A percentile compares a stretch with the other conserved stretches of the same genome.
These are phyloP conservation scores for Choristoneura fumiferana DNA, from an alignment of 1,140 invertebrate species.

Conservation along the genomic window DNA sequence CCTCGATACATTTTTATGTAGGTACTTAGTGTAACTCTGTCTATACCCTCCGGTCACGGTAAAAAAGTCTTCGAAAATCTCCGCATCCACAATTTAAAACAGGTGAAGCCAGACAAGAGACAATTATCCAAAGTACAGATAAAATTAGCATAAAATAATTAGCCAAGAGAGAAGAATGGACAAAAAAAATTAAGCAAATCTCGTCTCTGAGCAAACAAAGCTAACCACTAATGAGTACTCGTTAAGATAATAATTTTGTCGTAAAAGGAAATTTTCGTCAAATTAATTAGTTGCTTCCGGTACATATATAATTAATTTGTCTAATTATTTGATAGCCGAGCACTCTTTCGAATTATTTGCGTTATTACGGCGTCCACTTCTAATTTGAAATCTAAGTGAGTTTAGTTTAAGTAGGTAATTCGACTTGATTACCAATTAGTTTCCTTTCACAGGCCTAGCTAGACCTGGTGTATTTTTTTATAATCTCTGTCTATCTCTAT, in stretches of 20 bases:
- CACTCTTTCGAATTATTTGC: too few relatives aligned
- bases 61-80: neutral
- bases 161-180: slow-evolving; percentile 30
- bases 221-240: slow-evolving; percentile 44
- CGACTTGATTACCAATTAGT: too few relatives aligned
- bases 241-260: slow-evolving; percentile 43
- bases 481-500: too few relatives aligned
- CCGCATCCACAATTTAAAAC: slow-evolving; percentile 14
- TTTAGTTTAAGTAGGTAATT: too few relatives aligned
- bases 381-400: too few relatives aligned
- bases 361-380: too few relatives aligned
- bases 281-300: neutral
- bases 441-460: too few relatives aligned
- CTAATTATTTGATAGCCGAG: too few relatives aligned
- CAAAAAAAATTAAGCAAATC: slow-evolving; percentile 38
- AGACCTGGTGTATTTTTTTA: too few relatives aligned
- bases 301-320: neutral
- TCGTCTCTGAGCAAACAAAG: slow-evolving; percentile 37
- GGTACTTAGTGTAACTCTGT: neutral
- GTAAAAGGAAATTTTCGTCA: slow-evolving; percentile 31
- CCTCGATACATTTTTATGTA: neutral
- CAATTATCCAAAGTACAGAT: slow-evolving; percentile 19
- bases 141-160: slow-evolving; percentile 47
- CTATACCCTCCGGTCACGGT: neutral
- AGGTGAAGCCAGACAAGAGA: slow-evolving; percentile 19